These are phyloP conservation scores for Balanococcus diminutus DNA, from an alignment of 2,888 invertebrate genomes.

Conservation along the genomic window DNA sequence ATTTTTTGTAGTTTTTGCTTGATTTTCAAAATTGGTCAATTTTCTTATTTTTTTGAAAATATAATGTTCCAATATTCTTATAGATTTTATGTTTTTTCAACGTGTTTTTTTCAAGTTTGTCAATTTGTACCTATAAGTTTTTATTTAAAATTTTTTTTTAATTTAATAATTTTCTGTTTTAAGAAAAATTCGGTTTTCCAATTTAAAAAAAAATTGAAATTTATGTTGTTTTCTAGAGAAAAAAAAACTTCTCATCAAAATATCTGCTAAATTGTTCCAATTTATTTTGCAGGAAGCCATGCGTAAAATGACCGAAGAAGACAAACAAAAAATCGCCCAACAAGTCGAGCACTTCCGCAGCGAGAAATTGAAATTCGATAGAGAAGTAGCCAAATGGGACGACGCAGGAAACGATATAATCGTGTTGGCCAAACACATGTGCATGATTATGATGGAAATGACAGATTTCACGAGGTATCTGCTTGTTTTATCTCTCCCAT, in stretches of 20 bases:
- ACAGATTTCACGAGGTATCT: slow-evolving; percentile 94
- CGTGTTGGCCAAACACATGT: slow-evolving; percentile 98
- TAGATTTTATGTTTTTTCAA: too few species aligned
- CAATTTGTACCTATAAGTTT: too few species aligned
- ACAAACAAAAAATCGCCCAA: slow-evolving; percentile 94
- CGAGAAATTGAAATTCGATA: slow-evolving; percentile 96
- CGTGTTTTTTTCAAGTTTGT: too few species aligned
- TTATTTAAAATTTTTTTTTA: neutral
- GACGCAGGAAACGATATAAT: slow-evolving; percentile 99
- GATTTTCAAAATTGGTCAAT: too few species aligned
- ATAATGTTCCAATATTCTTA: too few species aligned
- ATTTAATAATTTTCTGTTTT: too few species aligned
- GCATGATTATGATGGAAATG: slow-evolving; percentile 99
- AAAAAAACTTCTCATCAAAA: too few species aligned
- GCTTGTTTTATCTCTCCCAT: neutral
- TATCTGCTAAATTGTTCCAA: neutral
- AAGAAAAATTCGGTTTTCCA: too few species aligned
- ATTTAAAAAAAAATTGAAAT: too few species aligned
- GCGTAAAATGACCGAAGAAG: slow-evolving; percentile 97
- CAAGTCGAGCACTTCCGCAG: slow-evolving; percentile 93
- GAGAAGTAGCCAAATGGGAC: slow-evolving; percentile 99
- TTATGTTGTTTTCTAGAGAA: too few species aligned
- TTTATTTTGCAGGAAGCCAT: slow-evolving; percentile 76
- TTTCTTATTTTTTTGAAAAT: too few species aligned
- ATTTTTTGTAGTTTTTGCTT: too few species aligned